Evolutionary conservation across 2,888 invertebrate species (phyloP).

Genomic region (Xestia ashworthii): DNA sequence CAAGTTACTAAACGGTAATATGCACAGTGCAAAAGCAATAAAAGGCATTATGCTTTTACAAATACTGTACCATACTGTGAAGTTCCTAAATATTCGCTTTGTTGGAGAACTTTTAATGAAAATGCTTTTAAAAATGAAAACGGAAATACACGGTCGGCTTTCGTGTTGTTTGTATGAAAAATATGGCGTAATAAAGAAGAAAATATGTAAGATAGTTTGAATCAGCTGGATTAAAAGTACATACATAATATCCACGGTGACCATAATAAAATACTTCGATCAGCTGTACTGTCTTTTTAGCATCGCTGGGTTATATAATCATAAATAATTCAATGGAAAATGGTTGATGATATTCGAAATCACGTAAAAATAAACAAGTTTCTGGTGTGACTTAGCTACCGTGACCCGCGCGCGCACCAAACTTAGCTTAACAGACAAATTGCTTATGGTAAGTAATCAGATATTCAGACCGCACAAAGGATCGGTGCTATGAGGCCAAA

Average conservation of each 20-base stretch:
- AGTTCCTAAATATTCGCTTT: background rate
- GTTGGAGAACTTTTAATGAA: background rate
- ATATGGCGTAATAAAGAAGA: too few species aligned
- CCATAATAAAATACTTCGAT: too few species aligned
- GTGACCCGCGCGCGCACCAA: background rate
- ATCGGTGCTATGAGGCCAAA: background rate
- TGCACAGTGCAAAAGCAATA: background rate
- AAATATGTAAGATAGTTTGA: background rate
- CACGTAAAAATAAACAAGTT: background rate
- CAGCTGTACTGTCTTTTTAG: too few species aligned
- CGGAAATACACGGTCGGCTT: background rate
- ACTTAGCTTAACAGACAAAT: constrained; percentile 24
- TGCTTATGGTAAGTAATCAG: constrained; percentile 10
- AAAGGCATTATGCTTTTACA: background rate
- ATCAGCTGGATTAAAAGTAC: background rate
- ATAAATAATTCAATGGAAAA: constrained; percentile 4
- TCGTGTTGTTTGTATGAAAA: background rate
- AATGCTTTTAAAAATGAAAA: background rate
- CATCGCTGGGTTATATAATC: background rate
- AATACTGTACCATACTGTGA: background rate
- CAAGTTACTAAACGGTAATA: background rate
- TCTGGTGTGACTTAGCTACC: background rate
- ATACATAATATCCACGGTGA: background rate
- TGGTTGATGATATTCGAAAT: constrained; percentile 15
- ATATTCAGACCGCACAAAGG: constrained; percentile 17